Percentiles rank a stretch among this genome's conserved stretches.
These are phyloP conservation scores for Phaetusa simplex DNA, from an alignment of 2,113 vertebrate species.

Conservation along the genomic window DNA sequence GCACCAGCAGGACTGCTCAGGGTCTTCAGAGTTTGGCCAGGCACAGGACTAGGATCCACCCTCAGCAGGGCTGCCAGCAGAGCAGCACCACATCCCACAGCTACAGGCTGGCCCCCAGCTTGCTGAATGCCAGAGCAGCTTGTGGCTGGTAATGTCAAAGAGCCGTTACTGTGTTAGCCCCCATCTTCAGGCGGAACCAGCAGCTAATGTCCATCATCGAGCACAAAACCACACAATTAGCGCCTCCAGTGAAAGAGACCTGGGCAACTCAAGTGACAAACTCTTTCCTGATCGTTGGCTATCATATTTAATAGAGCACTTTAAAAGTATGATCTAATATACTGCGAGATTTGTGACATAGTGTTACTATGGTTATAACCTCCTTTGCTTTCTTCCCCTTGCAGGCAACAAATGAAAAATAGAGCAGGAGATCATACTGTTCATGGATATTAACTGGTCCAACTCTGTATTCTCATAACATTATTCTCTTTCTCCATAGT, in stretches of 20 bases:
- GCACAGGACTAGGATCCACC: background rate
- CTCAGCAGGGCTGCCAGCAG: background rate
- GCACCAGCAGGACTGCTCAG: background rate
- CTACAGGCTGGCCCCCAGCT: background rate
- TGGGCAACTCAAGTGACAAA: background rate
- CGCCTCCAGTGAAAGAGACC: background rate
- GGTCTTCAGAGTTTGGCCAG: background rate
- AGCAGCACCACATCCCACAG: background rate
- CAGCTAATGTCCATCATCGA: rapidly evolving
- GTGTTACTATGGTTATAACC: constrained; percentile 16
- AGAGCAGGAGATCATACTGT: background rate
- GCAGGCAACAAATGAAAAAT: background rate
- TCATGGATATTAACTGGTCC: background rate
- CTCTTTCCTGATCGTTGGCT: background rate
- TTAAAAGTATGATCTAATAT: constrained; percentile 27
- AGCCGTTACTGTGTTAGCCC: background rate
- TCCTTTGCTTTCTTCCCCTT: background rate
- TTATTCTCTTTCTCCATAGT: constrained; percentile 20
- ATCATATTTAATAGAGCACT: background rate
- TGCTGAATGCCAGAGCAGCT: rapidly evolving
- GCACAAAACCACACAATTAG: background rate
- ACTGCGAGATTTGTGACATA: background rate
- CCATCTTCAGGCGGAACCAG: background rate
- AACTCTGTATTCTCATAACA: background rate
- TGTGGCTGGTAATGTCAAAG: rapidly evolving